Percentiles rank a stretch among this genome's conserved stretches.
phyloP scores from a whole-genome alignment of 2,113 vertebrate species.

The Caranx melampygus region DNA sequence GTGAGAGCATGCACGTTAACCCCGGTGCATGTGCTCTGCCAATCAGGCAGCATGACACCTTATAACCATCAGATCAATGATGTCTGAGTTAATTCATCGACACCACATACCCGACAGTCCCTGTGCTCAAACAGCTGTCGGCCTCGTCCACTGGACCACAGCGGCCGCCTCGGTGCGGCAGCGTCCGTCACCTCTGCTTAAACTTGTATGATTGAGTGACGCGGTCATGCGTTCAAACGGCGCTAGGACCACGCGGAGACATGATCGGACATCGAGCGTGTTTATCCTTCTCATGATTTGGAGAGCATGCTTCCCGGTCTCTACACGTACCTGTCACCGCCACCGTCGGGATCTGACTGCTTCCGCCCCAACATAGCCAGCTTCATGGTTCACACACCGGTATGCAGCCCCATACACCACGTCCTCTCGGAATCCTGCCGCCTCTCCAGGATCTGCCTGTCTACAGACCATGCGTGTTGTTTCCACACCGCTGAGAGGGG shows the following conservation, averaged over 20 bases:
- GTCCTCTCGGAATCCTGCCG: conserved; percentile 8
- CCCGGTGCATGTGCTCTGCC: conserved; percentile 31
- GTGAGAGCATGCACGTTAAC: conserved; percentile 22
- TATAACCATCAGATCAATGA: conserved; percentile 11
- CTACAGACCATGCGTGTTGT: conserved; percentile 75
- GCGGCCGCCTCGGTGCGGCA: conserved; percentile 39
- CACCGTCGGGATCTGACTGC: neutral
- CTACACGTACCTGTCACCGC: conserved; percentile 51
- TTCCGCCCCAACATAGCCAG: neutral
- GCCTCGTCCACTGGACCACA: conserved; percentile 3
- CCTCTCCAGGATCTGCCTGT: conserved; percentile 58
- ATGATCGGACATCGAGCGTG: conserved; percentile 23
- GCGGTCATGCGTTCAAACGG: conserved; percentile 36
- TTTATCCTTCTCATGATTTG: conserved; percentile 13
- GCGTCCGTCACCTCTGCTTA: conserved; percentile 54
- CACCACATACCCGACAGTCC: neutral
- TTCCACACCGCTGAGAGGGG: conserved; percentile 64
- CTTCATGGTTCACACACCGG: conserved; percentile 36
- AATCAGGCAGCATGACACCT: conserved; percentile 11
- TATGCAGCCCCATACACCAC: neutral
- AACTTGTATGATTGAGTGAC: conserved; percentile 74
- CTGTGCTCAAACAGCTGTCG: neutral
- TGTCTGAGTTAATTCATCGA: neutral
- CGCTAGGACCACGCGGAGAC: conserved; percentile 68
- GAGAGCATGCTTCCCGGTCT: neutral